These are phyloP conservation scores for Cryptotermes secundus DNA, from an alignment of 1,140 invertebrate species.

Conservation along the genomic window DNA sequence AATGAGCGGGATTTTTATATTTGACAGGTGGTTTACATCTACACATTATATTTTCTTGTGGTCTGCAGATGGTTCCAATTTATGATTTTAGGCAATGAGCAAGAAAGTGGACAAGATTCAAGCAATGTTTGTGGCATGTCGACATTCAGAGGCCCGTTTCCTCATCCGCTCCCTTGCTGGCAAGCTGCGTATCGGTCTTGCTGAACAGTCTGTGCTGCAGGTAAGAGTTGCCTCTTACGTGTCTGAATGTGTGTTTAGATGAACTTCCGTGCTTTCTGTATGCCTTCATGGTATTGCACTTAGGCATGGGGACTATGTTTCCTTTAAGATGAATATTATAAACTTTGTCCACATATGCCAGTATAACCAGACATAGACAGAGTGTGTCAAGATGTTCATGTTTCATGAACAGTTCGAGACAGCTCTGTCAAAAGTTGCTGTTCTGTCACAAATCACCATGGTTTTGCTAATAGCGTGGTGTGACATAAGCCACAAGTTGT, in stretches of 20 bases:
- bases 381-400: too few species aligned
- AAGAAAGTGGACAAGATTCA: conserved; percentile 95
- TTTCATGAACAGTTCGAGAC: too few species aligned
- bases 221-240: conserved; percentile 41
- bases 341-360: too few species aligned
- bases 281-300: background rate
- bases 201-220: conserved; percentile 93
- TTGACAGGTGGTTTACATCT: too few species aligned
- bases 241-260: conserved; percentile 24
- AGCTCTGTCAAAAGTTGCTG: too few species aligned
- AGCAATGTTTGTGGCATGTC: conserved; percentile 88
- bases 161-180: conserved; percentile 90
- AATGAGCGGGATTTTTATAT: too few species aligned
- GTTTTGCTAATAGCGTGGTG: too few species aligned
- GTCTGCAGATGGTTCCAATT: background rate
- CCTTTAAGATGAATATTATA: background rate
- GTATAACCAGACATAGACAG: too few species aligned
- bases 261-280: background rate
- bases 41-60: background rate
- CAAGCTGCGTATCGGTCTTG: conserved; percentile 94
- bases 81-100: conserved; percentile 21
- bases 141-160: conserved; percentile 86
- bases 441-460: too few species aligned
- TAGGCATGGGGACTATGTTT: background rate
- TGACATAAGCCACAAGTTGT: too few species aligned